phyloP scores from a whole-genome alignment of 2,797 vertebrate species.

The Astyanax mexicanus region DNA sequence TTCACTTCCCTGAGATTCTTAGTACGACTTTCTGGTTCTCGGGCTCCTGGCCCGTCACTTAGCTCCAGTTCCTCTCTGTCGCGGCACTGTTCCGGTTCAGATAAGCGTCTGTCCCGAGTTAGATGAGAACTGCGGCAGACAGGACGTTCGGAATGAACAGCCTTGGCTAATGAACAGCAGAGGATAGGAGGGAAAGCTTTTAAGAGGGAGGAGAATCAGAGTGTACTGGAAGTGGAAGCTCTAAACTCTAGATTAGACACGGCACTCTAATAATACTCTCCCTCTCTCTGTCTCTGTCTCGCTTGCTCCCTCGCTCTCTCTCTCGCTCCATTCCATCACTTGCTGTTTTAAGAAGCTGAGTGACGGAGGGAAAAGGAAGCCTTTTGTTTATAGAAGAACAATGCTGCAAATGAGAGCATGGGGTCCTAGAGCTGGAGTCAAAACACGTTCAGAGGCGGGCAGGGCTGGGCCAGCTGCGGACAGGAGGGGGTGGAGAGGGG shows the following conservation, averaged over 20 bases:
- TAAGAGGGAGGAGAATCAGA: constrained; percentile 33
- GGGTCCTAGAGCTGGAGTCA: constrained; percentile 62
- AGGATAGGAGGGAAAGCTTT: constrained; percentile 29
- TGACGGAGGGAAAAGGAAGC: constrained; percentile 58
- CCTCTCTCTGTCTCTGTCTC: constrained; percentile 47
- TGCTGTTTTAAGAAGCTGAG: constrained; percentile 38
- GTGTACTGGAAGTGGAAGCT: constrained; percentile 50
- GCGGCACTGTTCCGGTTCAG: constrained; percentile 40
- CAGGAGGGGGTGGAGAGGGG: constrained; percentile 32
- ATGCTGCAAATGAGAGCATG: constrained; percentile 64
- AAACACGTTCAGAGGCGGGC: constrained; percentile 62
- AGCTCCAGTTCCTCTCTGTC: constrained; percentile 13
- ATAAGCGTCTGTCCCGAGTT: constrained; percentile 46
- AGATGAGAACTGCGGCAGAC: constrained; percentile 37
- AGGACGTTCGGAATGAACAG: constrained; percentile 45
- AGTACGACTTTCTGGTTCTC: constrained; percentile 3
- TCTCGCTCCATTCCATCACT: constrained; percentile 11
- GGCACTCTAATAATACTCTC: constrained; percentile 45
- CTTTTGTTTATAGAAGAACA: constrained; percentile 78
- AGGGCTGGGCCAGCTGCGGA: constrained; percentile 54
- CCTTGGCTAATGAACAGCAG: constrained; percentile 46
- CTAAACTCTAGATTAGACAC: constrained; percentile 58
- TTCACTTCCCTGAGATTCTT: no score
- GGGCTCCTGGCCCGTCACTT: background rate
- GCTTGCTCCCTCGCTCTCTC: constrained; percentile 29